Conservation (phyloP, 2,113 vertebrate species). For the Glareola pratincola region DNA sequence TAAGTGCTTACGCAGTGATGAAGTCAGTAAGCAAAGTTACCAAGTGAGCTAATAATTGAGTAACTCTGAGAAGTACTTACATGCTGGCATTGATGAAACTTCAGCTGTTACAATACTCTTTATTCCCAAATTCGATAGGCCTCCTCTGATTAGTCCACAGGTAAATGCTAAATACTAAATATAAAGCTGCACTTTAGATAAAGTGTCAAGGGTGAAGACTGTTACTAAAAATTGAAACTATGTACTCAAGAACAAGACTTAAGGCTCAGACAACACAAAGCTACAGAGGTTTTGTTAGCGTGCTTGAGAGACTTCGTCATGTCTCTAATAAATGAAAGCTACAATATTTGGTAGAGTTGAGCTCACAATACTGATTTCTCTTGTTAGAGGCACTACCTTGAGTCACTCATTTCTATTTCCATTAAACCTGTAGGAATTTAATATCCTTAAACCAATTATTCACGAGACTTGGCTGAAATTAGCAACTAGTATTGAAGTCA, state of each 20-base stretch:
- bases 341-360: not conserved
- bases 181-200: not conserved
- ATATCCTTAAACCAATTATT: not conserved
- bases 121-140: constrained; percentile 89
- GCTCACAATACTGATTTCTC: not conserved
- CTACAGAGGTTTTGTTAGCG: not conserved
- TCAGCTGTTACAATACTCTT: constrained; percentile 97
- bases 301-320: not conserved
- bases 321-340: not conserved
- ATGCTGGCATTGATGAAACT: constrained; percentile 93
- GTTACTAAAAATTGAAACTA: not conserved
- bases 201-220: not conserved
- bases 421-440: not conserved
- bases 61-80: constrained; percentile 70
- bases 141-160: constrained; percentile 93
- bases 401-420: not conserved
- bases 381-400: not conserved
- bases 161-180: constrained; percentile 92
- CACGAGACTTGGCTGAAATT: not conserved
- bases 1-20: not conserved
- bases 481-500: not conserved
- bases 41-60: not conserved
- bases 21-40: not conserved
- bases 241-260: not conserved
- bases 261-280: not conserved